Evolutionary conservation across 2,797 vertebrate genomes (phyloP), one percentile per base, ranked within the genome.

Genomic region (Sebastes taczanowskii): DNA sequence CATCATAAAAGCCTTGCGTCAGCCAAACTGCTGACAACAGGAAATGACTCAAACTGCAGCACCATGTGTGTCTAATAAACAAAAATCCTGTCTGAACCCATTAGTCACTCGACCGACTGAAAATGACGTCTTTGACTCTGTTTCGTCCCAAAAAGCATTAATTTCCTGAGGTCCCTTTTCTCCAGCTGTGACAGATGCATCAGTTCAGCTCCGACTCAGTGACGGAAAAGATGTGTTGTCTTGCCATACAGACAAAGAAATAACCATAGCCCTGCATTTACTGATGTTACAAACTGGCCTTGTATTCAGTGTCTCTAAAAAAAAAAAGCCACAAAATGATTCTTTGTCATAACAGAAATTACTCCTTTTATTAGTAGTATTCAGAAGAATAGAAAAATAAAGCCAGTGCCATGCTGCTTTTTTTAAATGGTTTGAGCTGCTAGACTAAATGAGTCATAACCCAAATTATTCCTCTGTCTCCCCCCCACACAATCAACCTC

Each of bases 381-480:
- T 76, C 7, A 74, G 71, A 34, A 1, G 18, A 35, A 34, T 7
- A 30, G 32, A 66, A 68, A 73, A 62, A 59, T 9, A 7, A 59
- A 78, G 38, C 3, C 35, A 25, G 23, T 55, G 32, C 52, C 23
- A 7, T 18, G 11, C 70, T 77, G 64, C 23, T 80, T 77, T 29
- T 58, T 63, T 83, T 60, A 58, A 64, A 71, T 62, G 46, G 38
- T 71, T 55, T 72, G 7, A 70, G 66, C 5, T 2, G 27, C 65
- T 75, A 16, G 0, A 49, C 69, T 71, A 56, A 65, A 58, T 89
- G 83, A 87, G 72, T 91, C 87, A 90, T 27, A 66, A 66, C 27
- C 25, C 14, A 64, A 56, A 85, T 82, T 89, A 79, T 82, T 90
- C 66, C 58, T 62, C 53, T 30, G 56, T 65, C 61, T 81, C 55